Conservation (phyloP, 2,797 vertebrate species). For the Lagorchestes hirsutus region DNA sequence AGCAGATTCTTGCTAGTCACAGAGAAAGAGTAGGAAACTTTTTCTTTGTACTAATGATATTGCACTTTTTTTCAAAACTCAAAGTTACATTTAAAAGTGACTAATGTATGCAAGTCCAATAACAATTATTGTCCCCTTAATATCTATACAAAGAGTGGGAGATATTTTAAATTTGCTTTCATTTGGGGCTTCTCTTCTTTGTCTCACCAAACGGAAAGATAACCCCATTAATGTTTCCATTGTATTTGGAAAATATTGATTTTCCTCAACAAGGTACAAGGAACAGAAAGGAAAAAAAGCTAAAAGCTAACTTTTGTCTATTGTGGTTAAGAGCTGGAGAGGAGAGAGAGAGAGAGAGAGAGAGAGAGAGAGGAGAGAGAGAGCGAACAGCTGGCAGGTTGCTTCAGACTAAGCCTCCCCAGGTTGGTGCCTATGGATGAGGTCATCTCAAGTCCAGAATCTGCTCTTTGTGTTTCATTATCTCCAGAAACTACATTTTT, state of each 20-base stretch:
- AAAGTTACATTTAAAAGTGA: conserved; percentile 1
- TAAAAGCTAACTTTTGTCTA: background rate
- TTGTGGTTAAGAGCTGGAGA: background rate
- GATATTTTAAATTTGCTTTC: conserved; percentile 31
- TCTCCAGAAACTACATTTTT: background rate
- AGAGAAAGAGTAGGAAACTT: conserved; percentile 83
- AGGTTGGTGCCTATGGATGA: background rate
- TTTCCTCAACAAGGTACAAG: conserved; percentile 12
- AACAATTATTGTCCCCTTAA: background rate
- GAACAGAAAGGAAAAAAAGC: background rate
- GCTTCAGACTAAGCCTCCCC: background rate
- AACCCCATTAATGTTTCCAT: conserved; percentile 23
- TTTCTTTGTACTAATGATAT: conserved; percentile 27
- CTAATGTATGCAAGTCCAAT: conserved; percentile 52
- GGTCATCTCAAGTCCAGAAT: background rate
- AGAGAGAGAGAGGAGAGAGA: background rate
- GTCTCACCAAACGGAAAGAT: conserved; percentile 22
- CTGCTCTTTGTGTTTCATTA: background rate
- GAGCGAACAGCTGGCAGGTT: too few species aligned
- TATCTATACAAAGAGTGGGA: background rate
- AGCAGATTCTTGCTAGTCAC: conserved; percentile 86
- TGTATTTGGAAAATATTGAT: background rate
- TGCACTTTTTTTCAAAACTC: conserved; percentile 24
- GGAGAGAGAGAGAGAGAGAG: too few species aligned
- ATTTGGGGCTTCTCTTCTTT: conserved; percentile 2